A percentile compares a stretch with the other conserved stretches of the same genome.
phyloP scores from a whole-genome alignment of 2,113 vertebrate species.

The Camelus dromedarius region DNA sequence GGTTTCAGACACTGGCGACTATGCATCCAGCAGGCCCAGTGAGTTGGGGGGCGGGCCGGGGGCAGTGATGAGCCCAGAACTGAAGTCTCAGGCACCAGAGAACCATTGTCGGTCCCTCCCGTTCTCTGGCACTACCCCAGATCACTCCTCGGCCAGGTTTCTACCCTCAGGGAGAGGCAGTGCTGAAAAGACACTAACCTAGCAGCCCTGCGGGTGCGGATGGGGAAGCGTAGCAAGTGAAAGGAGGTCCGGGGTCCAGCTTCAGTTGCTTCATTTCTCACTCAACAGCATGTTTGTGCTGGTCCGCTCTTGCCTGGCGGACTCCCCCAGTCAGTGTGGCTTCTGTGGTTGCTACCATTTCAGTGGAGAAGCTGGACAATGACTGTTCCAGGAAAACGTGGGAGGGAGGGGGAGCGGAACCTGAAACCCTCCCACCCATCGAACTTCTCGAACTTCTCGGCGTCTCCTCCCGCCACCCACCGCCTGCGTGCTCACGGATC shows the following conservation, averaged over 20 bases:
- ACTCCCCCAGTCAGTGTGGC: no score
- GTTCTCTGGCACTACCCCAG: background rate
- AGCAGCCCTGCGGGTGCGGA: background rate
- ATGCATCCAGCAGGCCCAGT: background rate
- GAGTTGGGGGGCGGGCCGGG: background rate
- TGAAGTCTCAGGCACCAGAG: background rate
- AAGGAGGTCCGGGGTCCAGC: accelerated
- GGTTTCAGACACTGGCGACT: background rate
- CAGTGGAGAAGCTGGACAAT: background rate
- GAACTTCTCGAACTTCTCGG: background rate
- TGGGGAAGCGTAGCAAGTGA: no score
- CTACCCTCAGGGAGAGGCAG: background rate
- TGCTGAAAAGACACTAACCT: background rate
- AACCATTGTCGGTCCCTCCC: background rate
- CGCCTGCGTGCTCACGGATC: background rate
- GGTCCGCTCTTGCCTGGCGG: background rate
- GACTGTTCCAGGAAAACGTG: background rate
- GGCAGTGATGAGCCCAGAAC: background rate
- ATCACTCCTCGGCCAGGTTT: background rate
- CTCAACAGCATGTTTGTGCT: background rate
- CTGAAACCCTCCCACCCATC: no score
- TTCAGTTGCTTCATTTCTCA: background rate
- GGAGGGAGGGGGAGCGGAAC: background rate
- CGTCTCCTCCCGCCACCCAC: no score
- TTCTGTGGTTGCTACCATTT: background rate